Conservation (phyloP, 2,888 invertebrate genomes). For the Stenolophus ochropezus region DNA sequence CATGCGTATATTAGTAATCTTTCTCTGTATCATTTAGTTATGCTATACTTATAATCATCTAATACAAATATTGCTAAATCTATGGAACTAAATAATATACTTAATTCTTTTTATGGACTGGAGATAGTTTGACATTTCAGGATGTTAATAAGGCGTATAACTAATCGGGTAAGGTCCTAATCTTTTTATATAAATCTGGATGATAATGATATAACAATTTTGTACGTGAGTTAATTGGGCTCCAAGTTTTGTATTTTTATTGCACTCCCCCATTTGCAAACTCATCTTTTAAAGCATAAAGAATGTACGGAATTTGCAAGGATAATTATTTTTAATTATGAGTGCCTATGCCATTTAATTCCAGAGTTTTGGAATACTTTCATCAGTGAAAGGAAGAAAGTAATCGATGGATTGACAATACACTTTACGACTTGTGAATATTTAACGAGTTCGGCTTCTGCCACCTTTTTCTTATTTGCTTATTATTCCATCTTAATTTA, state of each 20-base stretch:
- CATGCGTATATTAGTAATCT: no score
- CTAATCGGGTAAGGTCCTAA: no score
- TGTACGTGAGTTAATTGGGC: no score
- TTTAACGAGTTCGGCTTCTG: slow-evolving; percentile 2
- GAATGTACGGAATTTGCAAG: background rate
- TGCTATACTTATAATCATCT: no score
- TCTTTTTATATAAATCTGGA: no score
- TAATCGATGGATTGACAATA: slow-evolving; percentile 28
- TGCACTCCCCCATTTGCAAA: background rate
- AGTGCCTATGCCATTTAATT: slow-evolving; percentile 11
- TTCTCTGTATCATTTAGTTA: no score
- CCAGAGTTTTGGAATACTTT: background rate
- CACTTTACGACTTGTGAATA: slow-evolving; percentile 26
- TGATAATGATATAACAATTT: no score
- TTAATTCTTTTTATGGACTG: no score
- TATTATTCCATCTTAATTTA: slow-evolving; percentile 27
- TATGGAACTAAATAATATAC: no score
- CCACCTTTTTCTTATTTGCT: slow-evolving; percentile 36
- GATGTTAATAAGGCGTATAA: no score
- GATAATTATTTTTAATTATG: slow-evolving; percentile 31
- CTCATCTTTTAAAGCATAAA: background rate
- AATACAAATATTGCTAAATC: no score
- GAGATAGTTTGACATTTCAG: no score
- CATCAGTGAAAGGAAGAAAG: slow-evolving; percentile 7
- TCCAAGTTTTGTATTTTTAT: background rate